A percentile compares a stretch with the other conserved stretches of the same genome.
Conservation (phyloP, 2,888 invertebrate genomes). For the Thecophora atra region DNA sequence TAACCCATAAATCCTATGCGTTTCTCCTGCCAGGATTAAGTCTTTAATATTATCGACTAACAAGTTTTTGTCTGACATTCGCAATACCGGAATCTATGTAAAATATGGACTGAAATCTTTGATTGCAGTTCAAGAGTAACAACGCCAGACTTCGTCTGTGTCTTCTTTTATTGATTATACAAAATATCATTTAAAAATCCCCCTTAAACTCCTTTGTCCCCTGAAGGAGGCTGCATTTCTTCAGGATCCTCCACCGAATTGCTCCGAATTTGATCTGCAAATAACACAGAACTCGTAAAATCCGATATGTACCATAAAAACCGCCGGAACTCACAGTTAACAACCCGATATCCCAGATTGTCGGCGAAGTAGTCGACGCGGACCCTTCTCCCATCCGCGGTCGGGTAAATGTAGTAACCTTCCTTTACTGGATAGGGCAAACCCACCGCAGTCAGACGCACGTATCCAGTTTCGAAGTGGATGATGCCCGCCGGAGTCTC, state of each 20-base stretch:
- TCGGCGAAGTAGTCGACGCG: slow-evolving; percentile 36
- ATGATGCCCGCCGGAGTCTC: slow-evolving; percentile 26
- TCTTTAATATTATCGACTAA: too few species aligned
- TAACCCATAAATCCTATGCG: too few species aligned
- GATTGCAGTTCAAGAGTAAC: too few species aligned
- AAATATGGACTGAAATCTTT: too few species aligned
- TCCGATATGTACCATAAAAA: background rate
- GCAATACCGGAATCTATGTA: too few species aligned
- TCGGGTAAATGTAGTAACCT: slow-evolving; percentile 38
- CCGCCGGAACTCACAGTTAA: slow-evolving; percentile 20
- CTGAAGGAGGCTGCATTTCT: too few species aligned
- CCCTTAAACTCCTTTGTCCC: too few species aligned
- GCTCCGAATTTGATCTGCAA: background rate
- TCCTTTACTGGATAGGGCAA: slow-evolving; percentile 34
- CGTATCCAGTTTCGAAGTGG: slow-evolving; percentile 36
- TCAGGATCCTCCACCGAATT: background rate
- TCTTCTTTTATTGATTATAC: too few species aligned
- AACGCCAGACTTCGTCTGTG: too few species aligned
- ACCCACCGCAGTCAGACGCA: slow-evolving; percentile 21
- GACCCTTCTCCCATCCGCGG: slow-evolving; percentile 32
- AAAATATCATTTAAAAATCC: too few species aligned
- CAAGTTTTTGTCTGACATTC: too few species aligned
- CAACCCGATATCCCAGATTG: slow-evolving; percentile 32
- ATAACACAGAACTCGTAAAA: background rate
- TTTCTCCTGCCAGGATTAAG: too few species aligned